Conservation (phyloP, 2,113 vertebrate species). For the Holacanthus passer region DNA sequence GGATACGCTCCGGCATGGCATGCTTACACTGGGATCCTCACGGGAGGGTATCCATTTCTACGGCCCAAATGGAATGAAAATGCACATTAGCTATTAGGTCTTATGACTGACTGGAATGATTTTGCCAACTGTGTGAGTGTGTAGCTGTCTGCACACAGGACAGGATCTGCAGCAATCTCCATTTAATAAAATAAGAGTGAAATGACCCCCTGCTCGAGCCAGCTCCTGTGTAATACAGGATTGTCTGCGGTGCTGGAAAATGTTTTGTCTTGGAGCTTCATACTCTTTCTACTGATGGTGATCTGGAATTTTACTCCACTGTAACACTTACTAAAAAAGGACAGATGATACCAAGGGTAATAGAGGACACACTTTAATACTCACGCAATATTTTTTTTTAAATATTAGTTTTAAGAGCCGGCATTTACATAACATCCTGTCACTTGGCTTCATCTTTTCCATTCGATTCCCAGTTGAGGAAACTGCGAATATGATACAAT, state of each 20-base stretch:
- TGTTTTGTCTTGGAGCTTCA: slow-evolving; percentile 21
- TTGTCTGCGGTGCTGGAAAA: slow-evolving; percentile 2
- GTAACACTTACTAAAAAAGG: slow-evolving; percentile 9
- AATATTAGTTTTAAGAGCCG: not conserved
- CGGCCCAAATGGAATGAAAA: slow-evolving; percentile 71
- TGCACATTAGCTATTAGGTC: slow-evolving; percentile 63
- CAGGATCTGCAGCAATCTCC: slow-evolving; percentile 8
- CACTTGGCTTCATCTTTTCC: not conserved
- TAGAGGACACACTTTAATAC: not conserved
- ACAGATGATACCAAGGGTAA: slow-evolving; percentile 4
- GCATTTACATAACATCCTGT: not conserved
- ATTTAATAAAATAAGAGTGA: slow-evolving; percentile 42
- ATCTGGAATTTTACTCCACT: slow-evolving; percentile 20
- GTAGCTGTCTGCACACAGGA: not conserved
- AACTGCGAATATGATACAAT: slow-evolving; percentile 3
- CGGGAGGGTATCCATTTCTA: slow-evolving; percentile 72
- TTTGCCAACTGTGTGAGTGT: slow-evolving; percentile 58
- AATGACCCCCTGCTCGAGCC: slow-evolving; percentile 4
- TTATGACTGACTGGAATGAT: slow-evolving; percentile 64
- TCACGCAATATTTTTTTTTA: not conserved
- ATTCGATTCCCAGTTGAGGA: slow-evolving; percentile 15
- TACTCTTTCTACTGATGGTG: not conserved
- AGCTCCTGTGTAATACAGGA: not conserved
- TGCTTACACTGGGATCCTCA: slow-evolving; percentile 62
- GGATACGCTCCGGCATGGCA: slow-evolving; percentile 41